A percentile compares a stretch with the other conserved stretches of the same genome.
These are phyloP conservation scores for Hylaeus anthracinus DNA, from an alignment of 1,140 invertebrate species.

Conservation along the genomic window DNA sequence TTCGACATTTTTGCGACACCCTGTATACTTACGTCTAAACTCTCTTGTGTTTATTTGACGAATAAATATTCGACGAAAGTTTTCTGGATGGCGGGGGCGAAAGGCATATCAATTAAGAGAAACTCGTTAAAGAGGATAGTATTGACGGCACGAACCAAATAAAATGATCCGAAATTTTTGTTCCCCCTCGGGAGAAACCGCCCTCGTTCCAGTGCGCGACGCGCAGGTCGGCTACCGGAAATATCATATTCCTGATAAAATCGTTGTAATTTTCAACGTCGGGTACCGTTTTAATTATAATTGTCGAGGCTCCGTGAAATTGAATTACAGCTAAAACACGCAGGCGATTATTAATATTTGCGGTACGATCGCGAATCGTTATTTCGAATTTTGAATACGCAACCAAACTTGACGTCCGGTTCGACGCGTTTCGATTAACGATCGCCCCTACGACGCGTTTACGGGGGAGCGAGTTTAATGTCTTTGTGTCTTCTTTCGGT, in stretches of 20 bases:
- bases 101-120: too few relatives aligned
- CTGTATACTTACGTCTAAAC: too few relatives aligned
- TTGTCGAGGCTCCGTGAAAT: neutral
- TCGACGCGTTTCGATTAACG: conserved; percentile 24
- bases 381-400: conserved; percentile 13
- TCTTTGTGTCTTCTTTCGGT: conserved; percentile 22
- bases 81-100: too few relatives aligned
- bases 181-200: too few relatives aligned
- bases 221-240: neutral
- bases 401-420: neutral
- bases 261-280: conserved; percentile 20
- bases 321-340: conserved; percentile 1
- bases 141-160: too few relatives aligned
- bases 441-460: too few relatives aligned
- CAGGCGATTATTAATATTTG: conserved; percentile 35
- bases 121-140: too few relatives aligned
- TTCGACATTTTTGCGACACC: too few relatives aligned
- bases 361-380: conserved; percentile 5
- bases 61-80: too few relatives aligned
- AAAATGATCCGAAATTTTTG: too few relatives aligned
- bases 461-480: neutral
- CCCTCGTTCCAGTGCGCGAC: too few relatives aligned
- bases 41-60: too few relatives aligned
- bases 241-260: neutral
- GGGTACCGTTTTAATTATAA: neutral